These are phyloP conservation scores for Cairina moschata DNA, from an alignment of 2,113 vertebrate genomes.

Conservation along the genomic window DNA sequence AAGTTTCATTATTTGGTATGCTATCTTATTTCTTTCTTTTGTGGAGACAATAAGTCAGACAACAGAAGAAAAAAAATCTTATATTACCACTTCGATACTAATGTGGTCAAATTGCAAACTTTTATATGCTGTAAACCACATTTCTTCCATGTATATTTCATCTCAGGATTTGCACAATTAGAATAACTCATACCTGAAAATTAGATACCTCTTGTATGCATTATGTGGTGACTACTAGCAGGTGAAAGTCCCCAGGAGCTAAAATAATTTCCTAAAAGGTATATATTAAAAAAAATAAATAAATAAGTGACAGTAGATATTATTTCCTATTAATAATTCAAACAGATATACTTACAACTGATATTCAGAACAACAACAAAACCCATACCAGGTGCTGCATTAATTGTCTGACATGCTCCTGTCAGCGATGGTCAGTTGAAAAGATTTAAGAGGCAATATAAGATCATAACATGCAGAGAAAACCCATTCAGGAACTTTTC, in stretches of 20 bases:
- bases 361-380: background rate
- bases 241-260: background rate
- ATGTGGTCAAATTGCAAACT: background rate
- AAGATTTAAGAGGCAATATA: background rate
- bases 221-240: background rate
- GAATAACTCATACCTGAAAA: background rate
- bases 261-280: background rate
- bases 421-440: background rate
- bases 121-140: background rate
- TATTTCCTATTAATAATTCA: background rate
- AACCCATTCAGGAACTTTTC: background rate
- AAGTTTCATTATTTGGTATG: background rate
- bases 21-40: background rate
- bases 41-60: background rate
- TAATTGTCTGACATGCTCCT: background rate
- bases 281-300: background rate
- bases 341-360: background rate
- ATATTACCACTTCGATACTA: background rate
- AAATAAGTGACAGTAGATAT: background rate
- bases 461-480: background rate
- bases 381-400: fast-evolving
- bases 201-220: background rate
- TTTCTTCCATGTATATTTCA: background rate
- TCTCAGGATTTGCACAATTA: background rate
- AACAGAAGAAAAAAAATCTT: background rate